phyloP scores from a whole-genome alignment of 2,113 vertebrate species.

The Tringa solitaria region DNA sequence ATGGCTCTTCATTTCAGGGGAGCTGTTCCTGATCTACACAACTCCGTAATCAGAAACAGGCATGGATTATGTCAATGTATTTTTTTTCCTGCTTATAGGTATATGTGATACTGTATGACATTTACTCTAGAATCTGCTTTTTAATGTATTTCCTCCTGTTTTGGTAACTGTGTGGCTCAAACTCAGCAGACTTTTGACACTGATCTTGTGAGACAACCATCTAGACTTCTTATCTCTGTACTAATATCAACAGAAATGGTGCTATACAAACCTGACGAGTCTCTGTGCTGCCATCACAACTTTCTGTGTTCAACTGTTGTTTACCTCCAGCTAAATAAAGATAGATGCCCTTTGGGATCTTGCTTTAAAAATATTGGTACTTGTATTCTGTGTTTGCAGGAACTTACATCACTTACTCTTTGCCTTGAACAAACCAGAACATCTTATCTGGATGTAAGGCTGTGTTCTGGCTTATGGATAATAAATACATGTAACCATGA shows the following conservation, averaged over 20 bases:
- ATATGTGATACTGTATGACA: neutral
- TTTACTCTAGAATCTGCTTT: neutral
- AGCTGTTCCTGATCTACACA: neutral
- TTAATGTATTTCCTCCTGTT: neutral
- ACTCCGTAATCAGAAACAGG: neutral
- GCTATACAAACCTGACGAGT: neutral
- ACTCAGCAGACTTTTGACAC: neutral
- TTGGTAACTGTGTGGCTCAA: neutral
- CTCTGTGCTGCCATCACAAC: neutral
- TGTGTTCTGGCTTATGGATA: neutral
- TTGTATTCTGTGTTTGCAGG: neutral
- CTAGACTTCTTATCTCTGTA: neutral
- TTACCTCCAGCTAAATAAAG: neutral
- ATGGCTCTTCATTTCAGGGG: neutral
- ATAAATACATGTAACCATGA: neutral
- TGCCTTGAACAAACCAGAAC: constrained; percentile 6
- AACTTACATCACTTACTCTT: neutral
- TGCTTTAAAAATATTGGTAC: neutral
- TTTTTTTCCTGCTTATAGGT: neutral
- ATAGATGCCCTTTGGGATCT: neutral
- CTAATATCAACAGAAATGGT: neutral
- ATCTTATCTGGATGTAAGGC: constrained; percentile 25
- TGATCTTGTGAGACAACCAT: neutral
- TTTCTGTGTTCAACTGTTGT: neutral
- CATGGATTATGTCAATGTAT: neutral